phyloP scores from a whole-genome alignment of 2,113 vertebrate genomes.

The Triplophysa rosa region DNA sequence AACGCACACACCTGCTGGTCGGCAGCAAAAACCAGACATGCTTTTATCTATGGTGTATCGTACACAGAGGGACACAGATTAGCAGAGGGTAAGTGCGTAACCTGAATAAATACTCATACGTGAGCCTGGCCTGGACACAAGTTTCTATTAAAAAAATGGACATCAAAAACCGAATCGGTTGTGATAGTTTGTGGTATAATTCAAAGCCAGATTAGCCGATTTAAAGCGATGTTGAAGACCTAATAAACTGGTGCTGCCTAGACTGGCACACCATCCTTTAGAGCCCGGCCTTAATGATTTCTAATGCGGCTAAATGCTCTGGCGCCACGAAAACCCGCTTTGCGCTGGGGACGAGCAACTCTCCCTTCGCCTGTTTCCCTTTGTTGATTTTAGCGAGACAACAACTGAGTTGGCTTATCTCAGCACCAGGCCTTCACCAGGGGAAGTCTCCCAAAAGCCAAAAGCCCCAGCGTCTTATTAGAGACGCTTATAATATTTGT shows the following conservation, averaged over 20 bases:
- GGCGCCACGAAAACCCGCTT: slow-evolving; percentile 57
- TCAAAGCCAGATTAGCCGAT: slow-evolving; percentile 60
- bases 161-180: background rate
- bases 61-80: slow-evolving; percentile 57
- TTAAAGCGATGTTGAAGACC: slow-evolving; percentile 43
- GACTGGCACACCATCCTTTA: slow-evolving; percentile 59
- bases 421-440: slow-evolving; percentile 67
- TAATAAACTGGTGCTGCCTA: slow-evolving; percentile 60
- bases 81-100: slow-evolving; percentile 48
- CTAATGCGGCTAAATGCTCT: slow-evolving; percentile 73
- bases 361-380: slow-evolving; percentile 74
- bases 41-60: slow-evolving; percentile 63
- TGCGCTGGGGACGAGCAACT: slow-evolving; percentile 69
- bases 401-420: slow-evolving; percentile 74
- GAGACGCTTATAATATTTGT: slow-evolving; percentile 37
- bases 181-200: slow-evolving; percentile 6
- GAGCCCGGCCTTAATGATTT: slow-evolving; percentile 70
- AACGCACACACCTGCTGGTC: slow-evolving; percentile 55
- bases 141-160: background rate
- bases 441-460: slow-evolving; percentile 73
- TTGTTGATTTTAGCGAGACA: slow-evolving; percentile 76
- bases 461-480: slow-evolving; percentile 61
- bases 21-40: slow-evolving; percentile 31
- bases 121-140: background rate
- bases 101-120: slow-evolving; percentile 55